Conservation (phyloP, 2,888 invertebrate species). For the Therioaphis trifolii region DNA sequence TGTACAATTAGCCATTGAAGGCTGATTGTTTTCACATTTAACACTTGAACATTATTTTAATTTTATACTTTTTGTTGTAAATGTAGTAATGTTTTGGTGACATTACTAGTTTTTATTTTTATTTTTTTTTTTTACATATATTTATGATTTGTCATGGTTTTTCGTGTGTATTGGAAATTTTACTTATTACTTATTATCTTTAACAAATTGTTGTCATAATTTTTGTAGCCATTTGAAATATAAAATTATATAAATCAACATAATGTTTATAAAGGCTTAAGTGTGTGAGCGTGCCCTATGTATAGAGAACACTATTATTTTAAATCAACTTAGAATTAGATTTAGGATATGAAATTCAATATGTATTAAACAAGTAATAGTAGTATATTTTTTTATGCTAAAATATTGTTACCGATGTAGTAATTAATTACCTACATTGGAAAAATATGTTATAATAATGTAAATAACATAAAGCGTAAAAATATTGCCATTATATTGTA, state of each 20-base stretch:
- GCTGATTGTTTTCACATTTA: constrained; percentile 8
- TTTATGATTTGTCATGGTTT: constrained; percentile 50
- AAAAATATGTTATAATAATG: constrained; percentile 55
- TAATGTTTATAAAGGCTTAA: constrained; percentile 46
- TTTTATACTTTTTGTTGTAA: constrained; percentile 59
- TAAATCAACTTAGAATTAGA: constrained; percentile 45
- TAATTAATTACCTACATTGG: constrained; percentile 48
- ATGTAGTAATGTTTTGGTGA: constrained; percentile 60
- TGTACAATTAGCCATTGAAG: constrained; percentile 31
- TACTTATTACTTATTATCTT: constrained; percentile 46
- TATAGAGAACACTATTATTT: constrained; percentile 56
- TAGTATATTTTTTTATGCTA: constrained; percentile 62
- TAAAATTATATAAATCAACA: constrained; percentile 39
- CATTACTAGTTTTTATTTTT: not conserved
- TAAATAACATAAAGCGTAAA: constrained; percentile 55
- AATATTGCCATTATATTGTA: constrained; percentile 49
- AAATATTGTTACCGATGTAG: constrained; percentile 53
- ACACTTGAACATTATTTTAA: constrained; percentile 35
- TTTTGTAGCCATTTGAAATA: constrained; percentile 55
- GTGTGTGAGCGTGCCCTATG: constrained; percentile 61
- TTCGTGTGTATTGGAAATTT: constrained; percentile 57
- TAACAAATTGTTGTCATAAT: constrained; percentile 34
- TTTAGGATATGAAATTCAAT: constrained; percentile 32
- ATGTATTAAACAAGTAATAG: constrained; percentile 44
- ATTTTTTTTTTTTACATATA: constrained; percentile 14